Conservation (phyloP, 2,797 vertebrate genomes). For the Malacoraja senta region DNA sequence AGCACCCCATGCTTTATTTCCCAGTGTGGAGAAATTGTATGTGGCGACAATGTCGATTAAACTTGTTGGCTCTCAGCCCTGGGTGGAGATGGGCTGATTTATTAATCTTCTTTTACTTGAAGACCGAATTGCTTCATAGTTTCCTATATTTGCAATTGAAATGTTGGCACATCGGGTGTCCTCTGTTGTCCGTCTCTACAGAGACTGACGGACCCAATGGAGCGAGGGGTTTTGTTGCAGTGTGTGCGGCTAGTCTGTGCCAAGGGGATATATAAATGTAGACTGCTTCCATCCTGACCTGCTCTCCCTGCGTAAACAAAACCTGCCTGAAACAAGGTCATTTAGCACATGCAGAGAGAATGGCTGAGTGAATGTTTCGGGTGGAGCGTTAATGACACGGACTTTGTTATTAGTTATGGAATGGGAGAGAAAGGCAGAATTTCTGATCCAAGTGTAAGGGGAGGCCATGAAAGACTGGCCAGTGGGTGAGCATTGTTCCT, state of each 20-base stretch:
- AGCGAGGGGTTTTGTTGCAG: not conserved
- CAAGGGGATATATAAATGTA: not conserved
- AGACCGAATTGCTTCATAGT: not conserved
- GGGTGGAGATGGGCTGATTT: not conserved
- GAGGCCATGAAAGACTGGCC: not conserved
- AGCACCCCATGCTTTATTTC: too few species aligned
- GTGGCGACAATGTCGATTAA: not conserved
- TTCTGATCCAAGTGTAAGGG: not conserved
- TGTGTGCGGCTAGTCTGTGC: not conserved
- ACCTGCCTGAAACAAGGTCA: not conserved
- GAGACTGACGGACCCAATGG: not conserved
- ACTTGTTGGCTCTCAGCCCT: not conserved
- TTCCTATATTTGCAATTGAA: not conserved
- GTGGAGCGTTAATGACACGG: not conserved
- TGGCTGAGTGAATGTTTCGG: not conserved
- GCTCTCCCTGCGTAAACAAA: not conserved
- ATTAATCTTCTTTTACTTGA: not conserved
- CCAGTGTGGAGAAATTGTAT: not conserved
- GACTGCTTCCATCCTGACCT: not conserved
- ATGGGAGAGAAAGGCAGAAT: not conserved
- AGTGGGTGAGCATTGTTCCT: not conserved
- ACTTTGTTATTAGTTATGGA: not conserved
- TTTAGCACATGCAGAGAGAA: not conserved
- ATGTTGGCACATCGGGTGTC: not conserved
- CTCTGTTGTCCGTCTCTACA: not conserved